Conservation (phyloP, 2,888 invertebrate species). For the Belgica antarctica region DNA sequence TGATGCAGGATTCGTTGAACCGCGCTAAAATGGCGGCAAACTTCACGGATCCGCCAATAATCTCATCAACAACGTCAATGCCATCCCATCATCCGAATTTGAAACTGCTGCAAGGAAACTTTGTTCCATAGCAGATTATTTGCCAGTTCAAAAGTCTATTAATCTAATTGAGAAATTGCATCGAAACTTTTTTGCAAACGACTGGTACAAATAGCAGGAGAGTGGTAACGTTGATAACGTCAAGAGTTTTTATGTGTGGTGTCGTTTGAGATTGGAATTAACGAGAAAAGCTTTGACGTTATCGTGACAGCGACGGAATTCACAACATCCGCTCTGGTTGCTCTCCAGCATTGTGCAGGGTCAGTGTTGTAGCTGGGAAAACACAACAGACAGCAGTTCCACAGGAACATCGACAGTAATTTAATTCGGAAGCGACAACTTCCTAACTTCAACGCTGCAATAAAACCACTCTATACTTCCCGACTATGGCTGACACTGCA, state of each 20-base stretch:
- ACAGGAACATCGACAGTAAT: too few species aligned
- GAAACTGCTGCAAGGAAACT: conserved; percentile 29
- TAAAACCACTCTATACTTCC: too few species aligned
- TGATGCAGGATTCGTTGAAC: conserved; percentile 74
- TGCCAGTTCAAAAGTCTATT: conserved; percentile 19
- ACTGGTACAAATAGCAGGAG: not conserved
- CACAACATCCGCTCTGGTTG: not conserved
- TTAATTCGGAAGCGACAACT: too few species aligned
- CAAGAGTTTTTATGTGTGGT: not conserved
- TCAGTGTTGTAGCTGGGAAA: too few species aligned
- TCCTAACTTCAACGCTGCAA: too few species aligned
- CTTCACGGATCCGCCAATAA: conserved; percentile 51
- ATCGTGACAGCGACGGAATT: not conserved
- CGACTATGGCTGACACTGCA: too few species aligned
- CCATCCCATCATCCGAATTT: conserved; percentile 44
- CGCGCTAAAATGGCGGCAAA: conserved; percentile 54
- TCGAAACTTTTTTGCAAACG: too few species aligned
- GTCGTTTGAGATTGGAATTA: not conserved
- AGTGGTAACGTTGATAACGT: not conserved
- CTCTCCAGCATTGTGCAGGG: not conserved
- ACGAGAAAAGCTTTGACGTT: not conserved
- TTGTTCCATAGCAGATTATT: conserved; percentile 43
- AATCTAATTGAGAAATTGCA: conserved; percentile 34
- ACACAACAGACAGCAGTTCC: too few species aligned
- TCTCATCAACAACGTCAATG: conserved; percentile 47